A percentile compares a stretch with the other conserved stretches of the same genome.
phyloP scores from a whole-genome alignment of 2,888 invertebrate genomes.

The Ypsolopha sequella region DNA sequence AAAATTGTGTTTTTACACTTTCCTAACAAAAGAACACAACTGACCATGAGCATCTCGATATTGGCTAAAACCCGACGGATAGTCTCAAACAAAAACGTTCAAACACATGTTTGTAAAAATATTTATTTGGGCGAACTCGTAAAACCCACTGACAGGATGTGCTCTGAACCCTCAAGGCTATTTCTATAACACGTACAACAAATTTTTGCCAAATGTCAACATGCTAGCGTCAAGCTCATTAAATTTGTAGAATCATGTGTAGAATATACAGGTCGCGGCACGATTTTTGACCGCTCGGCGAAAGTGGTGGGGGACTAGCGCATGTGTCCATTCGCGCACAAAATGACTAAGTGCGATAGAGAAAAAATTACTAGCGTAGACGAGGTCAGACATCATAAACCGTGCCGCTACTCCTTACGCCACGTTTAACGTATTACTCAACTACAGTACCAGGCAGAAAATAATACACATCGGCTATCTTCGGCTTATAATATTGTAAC shows the following conservation, averaged over 20 bases:
- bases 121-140: constrained; percentile 65
- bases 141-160: constrained; percentile 59
- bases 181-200: constrained; percentile 17
- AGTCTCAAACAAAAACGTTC: constrained; percentile 19
- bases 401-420: too few relatives aligned
- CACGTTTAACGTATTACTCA: too few relatives aligned
- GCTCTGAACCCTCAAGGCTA: constrained; percentile 64
- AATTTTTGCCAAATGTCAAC: constrained; percentile 15
- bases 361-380: too few relatives aligned
- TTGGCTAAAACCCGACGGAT: neutral
- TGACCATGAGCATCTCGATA: neutral
- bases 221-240: neutral
- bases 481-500: too few relatives aligned
- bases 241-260: neutral
- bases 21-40: neutral
- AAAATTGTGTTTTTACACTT: constrained; percentile 37
- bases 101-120: constrained; percentile 53
- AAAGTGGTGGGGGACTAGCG: too few relatives aligned
- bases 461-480: too few relatives aligned
- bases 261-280: too few relatives aligned
- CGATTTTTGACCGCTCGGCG: too few relatives aligned
- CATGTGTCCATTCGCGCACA: too few relatives aligned
- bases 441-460: too few relatives aligned
- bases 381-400: too few relatives aligned
- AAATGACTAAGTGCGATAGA: too few relatives aligned